Evolutionary conservation across 2,888 invertebrate species (phyloP).

Genomic region (Pediacus dermestoides): DNA sequence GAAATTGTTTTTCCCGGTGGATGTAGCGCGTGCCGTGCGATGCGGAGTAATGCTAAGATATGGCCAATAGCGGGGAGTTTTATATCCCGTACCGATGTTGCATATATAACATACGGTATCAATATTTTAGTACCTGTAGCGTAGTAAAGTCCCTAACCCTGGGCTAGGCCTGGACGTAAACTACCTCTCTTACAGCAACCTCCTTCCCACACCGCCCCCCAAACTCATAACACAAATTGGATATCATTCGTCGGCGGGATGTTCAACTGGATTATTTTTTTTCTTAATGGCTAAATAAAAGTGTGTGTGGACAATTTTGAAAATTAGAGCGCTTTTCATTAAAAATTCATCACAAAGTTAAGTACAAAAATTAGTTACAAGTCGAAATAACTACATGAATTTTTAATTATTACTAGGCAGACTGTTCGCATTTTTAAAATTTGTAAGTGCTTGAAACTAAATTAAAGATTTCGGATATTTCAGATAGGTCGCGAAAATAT

Average conservation of each 20-base stretch:
- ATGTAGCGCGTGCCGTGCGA: constrained; percentile 43
- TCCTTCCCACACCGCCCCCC: not conserved
- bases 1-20: constrained; percentile 50
- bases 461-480: too few species aligned
- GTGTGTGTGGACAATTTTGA: too few species aligned
- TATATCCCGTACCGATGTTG: constrained; percentile 52
- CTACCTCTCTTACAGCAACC: constrained; percentile 12
- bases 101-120: constrained; percentile 50
- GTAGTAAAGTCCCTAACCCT: constrained; percentile 19
- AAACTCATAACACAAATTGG: constrained; percentile 33
- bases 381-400: too few species aligned
- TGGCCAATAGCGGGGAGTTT: constrained; percentile 52
- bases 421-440: too few species aligned
- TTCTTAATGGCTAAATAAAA: too few species aligned
- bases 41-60: constrained; percentile 50
- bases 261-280: too few species aligned
- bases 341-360: too few species aligned
- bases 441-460: too few species aligned
- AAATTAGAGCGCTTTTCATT: too few species aligned
- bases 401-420: too few species aligned
- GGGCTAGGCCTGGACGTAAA: constrained; percentile 26
- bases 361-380: too few species aligned
- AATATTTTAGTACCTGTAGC: constrained; percentile 50
- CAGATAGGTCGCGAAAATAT: too few species aligned
- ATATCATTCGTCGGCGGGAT: constrained; percentile 16